Percentiles rank a stretch among this genome's conserved stretches.
These are phyloP conservation scores for Ictidomys tridecemlineatus DNA, from an alignment of 2,113 vertebrate genomes.

Conservation along the genomic window DNA sequence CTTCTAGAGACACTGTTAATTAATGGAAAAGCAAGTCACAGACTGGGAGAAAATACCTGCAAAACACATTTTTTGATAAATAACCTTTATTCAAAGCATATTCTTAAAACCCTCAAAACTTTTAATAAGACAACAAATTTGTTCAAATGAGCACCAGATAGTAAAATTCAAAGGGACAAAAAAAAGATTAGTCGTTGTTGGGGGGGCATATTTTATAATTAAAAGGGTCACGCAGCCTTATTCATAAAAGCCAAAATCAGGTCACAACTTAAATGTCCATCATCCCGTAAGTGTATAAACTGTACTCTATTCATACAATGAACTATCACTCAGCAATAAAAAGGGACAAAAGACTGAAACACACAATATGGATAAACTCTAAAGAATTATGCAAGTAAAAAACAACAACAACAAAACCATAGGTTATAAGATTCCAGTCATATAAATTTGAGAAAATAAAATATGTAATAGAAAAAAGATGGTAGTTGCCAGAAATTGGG, in stretches of 20 bases:
- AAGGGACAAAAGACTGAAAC: conserved; percentile 41
- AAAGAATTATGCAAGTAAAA: conserved; percentile 44
- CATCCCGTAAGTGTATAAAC: neutral
- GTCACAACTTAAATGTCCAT: conserved; percentile 7
- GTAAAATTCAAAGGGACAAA: neutral
- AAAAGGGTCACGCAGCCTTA: conserved; percentile 20
- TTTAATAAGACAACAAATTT: neutral
- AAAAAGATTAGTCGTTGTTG: neutral
- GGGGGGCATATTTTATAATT: neutral
- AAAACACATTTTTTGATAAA: conserved; percentile 24
- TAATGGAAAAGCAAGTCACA: neutral
- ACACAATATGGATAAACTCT: neutral
- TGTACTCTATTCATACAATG: neutral
- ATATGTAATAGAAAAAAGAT: neutral
- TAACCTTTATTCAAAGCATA: neutral
- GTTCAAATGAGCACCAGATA: neutral
- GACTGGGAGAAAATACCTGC: neutral
- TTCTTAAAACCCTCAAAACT: conserved; percentile 42
- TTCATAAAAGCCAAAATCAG: conserved; percentile 1
- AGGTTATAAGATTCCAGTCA: neutral
- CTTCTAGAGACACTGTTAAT: conserved; percentile 11
- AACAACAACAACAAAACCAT: neutral
- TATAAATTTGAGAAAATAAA: conserved; percentile 23
- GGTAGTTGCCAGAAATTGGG: conserved; percentile 3
- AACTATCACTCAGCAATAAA: conserved; percentile 46